These are phyloP conservation scores for Sapajus apella DNA, from an alignment of 2,113 vertebrate genomes.

Conservation along the genomic window DNA sequence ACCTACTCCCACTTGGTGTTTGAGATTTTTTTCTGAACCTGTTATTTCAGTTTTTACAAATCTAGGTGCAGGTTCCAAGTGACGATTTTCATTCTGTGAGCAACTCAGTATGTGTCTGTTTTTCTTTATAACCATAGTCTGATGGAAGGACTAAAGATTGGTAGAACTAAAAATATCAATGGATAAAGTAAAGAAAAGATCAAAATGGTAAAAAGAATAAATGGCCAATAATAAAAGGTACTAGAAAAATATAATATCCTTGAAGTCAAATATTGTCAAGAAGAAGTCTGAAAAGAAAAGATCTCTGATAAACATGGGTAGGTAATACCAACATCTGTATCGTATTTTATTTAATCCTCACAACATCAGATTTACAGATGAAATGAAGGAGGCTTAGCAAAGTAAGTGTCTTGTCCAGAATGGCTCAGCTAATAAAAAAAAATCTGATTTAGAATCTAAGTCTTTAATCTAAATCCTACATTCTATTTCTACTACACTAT, in stretches of 20 bases:
- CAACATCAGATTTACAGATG: neutral
- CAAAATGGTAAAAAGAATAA: neutral
- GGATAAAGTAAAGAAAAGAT: neutral
- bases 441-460: slow-evolving; percentile 30
- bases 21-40: neutral
- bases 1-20: neutral
- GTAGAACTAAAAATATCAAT: neutral
- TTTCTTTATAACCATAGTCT: neutral
- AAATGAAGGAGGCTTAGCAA: slow-evolving; percentile 6
- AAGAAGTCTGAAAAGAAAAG: neutral
- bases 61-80: neutral
- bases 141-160: neutral
- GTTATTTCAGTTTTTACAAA: slow-evolving; percentile 22
- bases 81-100: slow-evolving; percentile 13
- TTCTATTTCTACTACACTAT: neutral
- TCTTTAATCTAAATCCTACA: neutral
- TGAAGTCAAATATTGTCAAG: neutral
- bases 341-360: neutral
- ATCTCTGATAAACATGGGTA: neutral
- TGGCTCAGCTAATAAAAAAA: neutral
- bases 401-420: neutral
- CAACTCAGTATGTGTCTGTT: neutral
- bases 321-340: neutral
- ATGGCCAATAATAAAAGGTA: neutral
- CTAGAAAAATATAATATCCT: neutral